These are phyloP conservation scores for Pica pica DNA, from an alignment of 2,113 vertebrate species.

Conservation along the genomic window DNA sequence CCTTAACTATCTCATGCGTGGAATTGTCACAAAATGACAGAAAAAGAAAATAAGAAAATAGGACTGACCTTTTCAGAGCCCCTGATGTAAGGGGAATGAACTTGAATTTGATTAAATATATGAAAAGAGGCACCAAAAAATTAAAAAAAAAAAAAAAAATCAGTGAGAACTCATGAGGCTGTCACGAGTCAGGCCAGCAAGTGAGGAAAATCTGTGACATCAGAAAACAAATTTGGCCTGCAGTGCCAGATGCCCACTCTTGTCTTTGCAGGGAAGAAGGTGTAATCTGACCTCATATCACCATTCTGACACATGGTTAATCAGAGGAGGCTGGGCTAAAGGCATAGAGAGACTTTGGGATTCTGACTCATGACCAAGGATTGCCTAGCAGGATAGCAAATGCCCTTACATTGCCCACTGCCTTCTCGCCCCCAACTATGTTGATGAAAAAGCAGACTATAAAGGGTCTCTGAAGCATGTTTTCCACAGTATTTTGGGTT, in stretches of 20 bases:
- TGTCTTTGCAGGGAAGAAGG: not conserved
- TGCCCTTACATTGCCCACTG: rapidly evolving
- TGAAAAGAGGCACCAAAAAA: not conserved
- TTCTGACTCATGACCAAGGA: not conserved
- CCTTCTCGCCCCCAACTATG: not conserved
- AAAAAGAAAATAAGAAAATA: not conserved
- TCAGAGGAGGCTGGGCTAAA: not conserved
- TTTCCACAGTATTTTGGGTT: not conserved
- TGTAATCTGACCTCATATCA: not conserved
- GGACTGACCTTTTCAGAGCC: not conserved
- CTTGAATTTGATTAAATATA: not conserved
- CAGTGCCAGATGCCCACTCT: not conserved
- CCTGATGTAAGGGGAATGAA: not conserved
- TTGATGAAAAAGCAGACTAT: not conserved
- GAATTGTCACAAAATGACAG: not conserved
- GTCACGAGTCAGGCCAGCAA: not conserved
- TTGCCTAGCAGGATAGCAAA: not conserved
- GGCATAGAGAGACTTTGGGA: not conserved
- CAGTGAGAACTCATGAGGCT: not conserved
- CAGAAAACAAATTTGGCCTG: not conserved
- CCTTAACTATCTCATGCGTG: not conserved
- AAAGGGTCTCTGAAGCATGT: not conserved
- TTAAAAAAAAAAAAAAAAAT: not conserved
- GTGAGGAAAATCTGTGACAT: not conserved
- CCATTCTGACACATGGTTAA: not conserved